A percentile compares a stretch with the other conserved stretches of the same genome.
These are phyloP conservation scores for Orestias chungarensis DNA, from an alignment of 2,797 vertebrate genomes.

Conservation along the genomic window DNA sequence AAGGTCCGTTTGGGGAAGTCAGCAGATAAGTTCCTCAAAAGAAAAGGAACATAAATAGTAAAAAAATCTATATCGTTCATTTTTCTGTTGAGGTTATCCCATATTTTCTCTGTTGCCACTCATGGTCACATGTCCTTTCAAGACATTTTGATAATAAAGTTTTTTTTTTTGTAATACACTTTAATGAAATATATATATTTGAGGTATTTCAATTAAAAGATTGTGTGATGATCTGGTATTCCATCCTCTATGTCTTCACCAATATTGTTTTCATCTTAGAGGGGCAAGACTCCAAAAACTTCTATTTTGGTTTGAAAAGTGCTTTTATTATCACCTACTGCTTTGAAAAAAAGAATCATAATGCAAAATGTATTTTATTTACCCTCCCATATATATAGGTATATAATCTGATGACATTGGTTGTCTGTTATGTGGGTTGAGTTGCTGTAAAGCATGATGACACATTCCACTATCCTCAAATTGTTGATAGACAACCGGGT, in stretches of 20 bases:
- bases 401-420: conserved; percentile 1
- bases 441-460: conserved; percentile 26
- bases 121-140: neutral
- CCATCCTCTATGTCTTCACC: neutral
- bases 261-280: neutral
- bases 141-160: neutral
- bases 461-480: conserved; percentile 18
- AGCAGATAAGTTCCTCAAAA: neutral
- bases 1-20: neutral
- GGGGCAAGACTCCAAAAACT: neutral
- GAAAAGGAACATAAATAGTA: neutral
- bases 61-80: neutral
- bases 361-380: neutral
- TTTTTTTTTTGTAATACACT: neutral
- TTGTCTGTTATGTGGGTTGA: conserved; percentile 18
- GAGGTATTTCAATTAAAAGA: neutral
- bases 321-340: neutral
- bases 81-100: no score
- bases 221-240: neutral
- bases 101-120: neutral
- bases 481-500: conserved; percentile 24
- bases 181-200: neutral
- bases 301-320: neutral
- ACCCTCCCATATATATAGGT: neutral
- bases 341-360: neutral